Evolutionary conservation across 2,113 vertebrate genomes (phyloP), one percentile per base, ranked within the genome.

Genomic region (Bubo scandiacus): DNA sequence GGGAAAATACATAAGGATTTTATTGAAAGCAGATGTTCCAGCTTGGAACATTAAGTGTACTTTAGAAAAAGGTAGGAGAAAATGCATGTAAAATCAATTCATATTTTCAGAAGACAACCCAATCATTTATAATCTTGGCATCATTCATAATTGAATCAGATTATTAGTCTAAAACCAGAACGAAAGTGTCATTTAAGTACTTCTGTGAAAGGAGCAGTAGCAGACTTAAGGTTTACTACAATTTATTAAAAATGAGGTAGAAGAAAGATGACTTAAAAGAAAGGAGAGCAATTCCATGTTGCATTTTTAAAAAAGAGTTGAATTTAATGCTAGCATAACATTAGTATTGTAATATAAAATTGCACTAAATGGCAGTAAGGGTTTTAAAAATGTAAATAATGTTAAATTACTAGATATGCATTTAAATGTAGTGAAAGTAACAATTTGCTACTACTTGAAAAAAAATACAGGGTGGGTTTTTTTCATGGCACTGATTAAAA

Each of bases 111-210:
- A 92, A 92, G 80, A 86, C 59, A 90, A 40, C 38, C 61, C 68
- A 96, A 92, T 92, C 63, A 94, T 92, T 93, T 93, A 74, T 84
- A 83, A 94, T 88, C 63, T 81, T 78, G 40, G 18, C 42, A 93
- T 93, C 67, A 67, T 71, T 95, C 51, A 83, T 90, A 97, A 94
- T 95, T 97, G 86, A 93, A 11, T 94, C 59, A 92, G 45, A 71
- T 91, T 92, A 94, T 83, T 90, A 94, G 63, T 78, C 86, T 93
- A 90, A 93, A 95, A 92, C 34, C 63, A 95, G 72, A 81, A 88
- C 62, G 38, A 68, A 95, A 95, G 14, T 71, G 62, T 87, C 59
- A 22, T 47, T 36, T 70, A 90, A 94, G 57, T 88, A 92, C 63
- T 92, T 83, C 42, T 74, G 12, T 78, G 72, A 93, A 85, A 93